Evolutionary conservation across 1,140 invertebrate genomes (phyloP).

Genomic region (Thalassaphorura encarpata): DNA sequence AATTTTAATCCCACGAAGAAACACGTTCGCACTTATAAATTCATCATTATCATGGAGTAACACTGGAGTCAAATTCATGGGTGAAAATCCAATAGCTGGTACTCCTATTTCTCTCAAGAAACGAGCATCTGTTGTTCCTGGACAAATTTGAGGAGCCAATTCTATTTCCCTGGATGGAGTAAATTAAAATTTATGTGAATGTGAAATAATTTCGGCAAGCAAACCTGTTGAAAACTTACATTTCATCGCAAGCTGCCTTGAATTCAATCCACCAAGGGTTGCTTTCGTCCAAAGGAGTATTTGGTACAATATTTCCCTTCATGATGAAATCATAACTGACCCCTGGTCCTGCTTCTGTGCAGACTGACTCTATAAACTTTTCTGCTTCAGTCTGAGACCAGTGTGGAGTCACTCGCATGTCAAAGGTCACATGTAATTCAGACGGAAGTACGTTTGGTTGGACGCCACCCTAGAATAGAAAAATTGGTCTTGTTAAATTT

Average conservation of each 20-base stretch:
- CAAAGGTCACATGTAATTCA: slow-evolving; percentile 61
- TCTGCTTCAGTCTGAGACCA: slow-evolving; percentile 60
- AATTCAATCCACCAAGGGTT: slow-evolving; percentile 80
- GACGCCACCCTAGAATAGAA: slow-evolving; percentile 5
- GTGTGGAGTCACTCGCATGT: slow-evolving; percentile 64
- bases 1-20: slow-evolving; percentile 58
- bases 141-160: slow-evolving; percentile 6
- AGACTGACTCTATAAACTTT: slow-evolving; percentile 61
- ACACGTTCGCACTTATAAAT: slow-evolving; percentile 49
- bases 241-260: slow-evolving; percentile 41
- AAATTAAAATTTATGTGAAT: slow-evolving; percentile 6
- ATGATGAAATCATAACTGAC: slow-evolving; percentile 59
- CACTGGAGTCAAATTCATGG: slow-evolving; percentile 59
- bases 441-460: slow-evolving; percentile 45
- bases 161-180: slow-evolving; percentile 27
- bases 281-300: slow-evolving; percentile 50
- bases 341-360: slow-evolving; percentile 64
- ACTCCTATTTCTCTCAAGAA: slow-evolving; percentile 38
- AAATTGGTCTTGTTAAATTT: neutral
- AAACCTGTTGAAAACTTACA: too few species aligned
- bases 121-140: slow-evolving; percentile 10
- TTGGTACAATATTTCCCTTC: slow-evolving; percentile 50
- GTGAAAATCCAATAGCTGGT: slow-evolving; percentile 65
- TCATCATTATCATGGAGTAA: slow-evolving; percentile 70
- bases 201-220: too few species aligned